These are phyloP conservation scores for Cetoscarus ocellatus DNA, from an alignment of 2,797 vertebrate genomes.

Conservation along the genomic window DNA sequence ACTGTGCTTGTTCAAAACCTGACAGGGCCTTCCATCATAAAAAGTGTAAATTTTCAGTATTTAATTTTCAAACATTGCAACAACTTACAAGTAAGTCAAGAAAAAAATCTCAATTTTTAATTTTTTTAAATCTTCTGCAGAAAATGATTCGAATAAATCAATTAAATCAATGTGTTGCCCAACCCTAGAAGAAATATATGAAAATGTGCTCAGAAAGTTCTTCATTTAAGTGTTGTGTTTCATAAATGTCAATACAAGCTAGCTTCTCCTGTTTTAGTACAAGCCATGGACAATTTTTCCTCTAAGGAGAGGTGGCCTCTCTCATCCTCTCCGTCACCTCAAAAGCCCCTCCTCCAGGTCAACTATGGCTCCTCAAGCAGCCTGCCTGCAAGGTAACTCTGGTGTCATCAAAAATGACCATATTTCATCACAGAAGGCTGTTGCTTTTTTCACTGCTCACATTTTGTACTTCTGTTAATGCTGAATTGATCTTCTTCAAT, in stretches of 20 bases:
- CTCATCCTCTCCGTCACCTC: constrained; percentile 49
- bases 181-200: too few species aligned
- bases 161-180: too few species aligned
- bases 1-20: too few species aligned
- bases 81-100: too few species aligned
- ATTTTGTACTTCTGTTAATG: background rate
- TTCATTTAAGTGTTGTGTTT: background rate
- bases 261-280: constrained; percentile 37
- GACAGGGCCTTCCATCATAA: too few species aligned
- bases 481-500: background rate
- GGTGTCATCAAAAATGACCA: background rate
- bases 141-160: too few species aligned
- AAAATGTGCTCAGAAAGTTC: too few species aligned
- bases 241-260: background rate
- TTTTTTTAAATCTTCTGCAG: too few species aligned
- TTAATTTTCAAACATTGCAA: too few species aligned
- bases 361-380: constrained; percentile 80
- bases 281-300: constrained; percentile 34
- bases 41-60: too few species aligned
- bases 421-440: background rate
- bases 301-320: constrained; percentile 54
- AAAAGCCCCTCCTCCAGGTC: constrained; percentile 80
- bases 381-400: constrained; percentile 80
- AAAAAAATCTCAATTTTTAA: too few species aligned
- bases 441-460: background rate